Evolutionary conservation across 2,797 vertebrate genomes (phyloP).

Genomic region (Tympanoctomys barrerae): DNA sequence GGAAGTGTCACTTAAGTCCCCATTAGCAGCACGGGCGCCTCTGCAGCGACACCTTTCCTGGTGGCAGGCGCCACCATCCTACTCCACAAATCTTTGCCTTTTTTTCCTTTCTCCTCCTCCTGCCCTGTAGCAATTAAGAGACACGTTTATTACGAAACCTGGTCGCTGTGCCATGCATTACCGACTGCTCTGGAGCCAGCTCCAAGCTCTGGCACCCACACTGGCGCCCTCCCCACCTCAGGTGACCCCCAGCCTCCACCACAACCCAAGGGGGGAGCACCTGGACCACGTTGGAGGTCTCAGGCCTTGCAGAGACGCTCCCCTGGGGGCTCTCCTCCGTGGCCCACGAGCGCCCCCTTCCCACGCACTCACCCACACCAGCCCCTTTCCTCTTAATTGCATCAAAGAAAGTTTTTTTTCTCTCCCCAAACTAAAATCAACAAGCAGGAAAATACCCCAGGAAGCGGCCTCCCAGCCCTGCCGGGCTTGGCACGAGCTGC

Average conservation of each 20-base stretch:
- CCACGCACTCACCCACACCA: no score
- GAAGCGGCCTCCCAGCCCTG: background rate
- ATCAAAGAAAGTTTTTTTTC: background rate
- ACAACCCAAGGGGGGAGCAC: background rate
- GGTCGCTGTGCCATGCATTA: slow-evolving; percentile 45
- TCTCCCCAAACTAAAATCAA: slow-evolving; percentile 50
- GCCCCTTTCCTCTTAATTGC: background rate
- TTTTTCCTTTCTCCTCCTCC: slow-evolving; percentile 22
- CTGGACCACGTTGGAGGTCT: background rate
- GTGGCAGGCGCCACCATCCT: slow-evolving; percentile 70
- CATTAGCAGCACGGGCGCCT: slow-evolving; percentile 39
- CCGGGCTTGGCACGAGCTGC: slow-evolving; percentile 41
- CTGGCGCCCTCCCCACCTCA: background rate
- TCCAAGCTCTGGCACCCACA: background rate
- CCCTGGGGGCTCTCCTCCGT: background rate
- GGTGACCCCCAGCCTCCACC: background rate
- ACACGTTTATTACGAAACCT: slow-evolving; percentile 78
- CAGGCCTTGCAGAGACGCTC: background rate
- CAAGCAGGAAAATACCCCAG: slow-evolving; percentile 63
- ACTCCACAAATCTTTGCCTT: slow-evolving; percentile 67
- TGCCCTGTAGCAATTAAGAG: slow-evolving; percentile 74
- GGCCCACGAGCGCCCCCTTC: background rate
- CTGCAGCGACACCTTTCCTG: slow-evolving; percentile 46
- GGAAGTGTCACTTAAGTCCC: slow-evolving; percentile 68
- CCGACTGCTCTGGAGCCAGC: slow-evolving; percentile 48